Percentiles rank a stretch among this genome's conserved stretches.
Conservation (phyloP, 1,140 invertebrate species). For the Aethina tumida region DNA sequence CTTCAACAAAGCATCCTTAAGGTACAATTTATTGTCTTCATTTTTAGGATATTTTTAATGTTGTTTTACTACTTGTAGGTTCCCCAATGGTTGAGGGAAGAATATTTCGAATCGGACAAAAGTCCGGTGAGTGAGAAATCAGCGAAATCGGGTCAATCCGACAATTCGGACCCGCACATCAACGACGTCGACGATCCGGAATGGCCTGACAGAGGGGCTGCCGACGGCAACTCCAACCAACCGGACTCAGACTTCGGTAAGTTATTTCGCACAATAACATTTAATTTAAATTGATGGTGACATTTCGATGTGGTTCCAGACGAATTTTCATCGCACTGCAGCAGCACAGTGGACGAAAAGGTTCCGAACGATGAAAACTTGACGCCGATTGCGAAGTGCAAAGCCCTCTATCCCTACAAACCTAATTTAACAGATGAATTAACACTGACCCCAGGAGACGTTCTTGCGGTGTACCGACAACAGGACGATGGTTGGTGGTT, state of each 20-base stretch:
- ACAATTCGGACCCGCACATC: constrained; percentile 26
- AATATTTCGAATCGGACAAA: constrained; percentile 46
- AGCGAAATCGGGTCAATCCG: constrained; percentile 35
- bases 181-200: constrained; percentile 29
- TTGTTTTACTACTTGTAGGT: constrained; percentile 42
- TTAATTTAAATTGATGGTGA: neutral
- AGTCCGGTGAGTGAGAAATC: constrained; percentile 40
- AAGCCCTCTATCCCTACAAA: constrained; percentile 78
- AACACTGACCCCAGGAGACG: constrained; percentile 70
- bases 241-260: constrained; percentile 68
- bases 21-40: constrained; percentile 36
- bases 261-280: constrained; percentile 6
- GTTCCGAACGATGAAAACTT: constrained; percentile 45
- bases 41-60: neutral
- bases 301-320: constrained; percentile 39
- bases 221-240: constrained; percentile 73
- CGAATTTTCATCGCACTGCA: constrained; percentile 64
- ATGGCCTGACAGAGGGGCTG: constrained; percentile 66
- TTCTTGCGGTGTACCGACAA: constrained; percentile 81
- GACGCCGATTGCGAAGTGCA: constrained; percentile 54
- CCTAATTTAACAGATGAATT: constrained; percentile 84
- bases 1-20: constrained; percentile 78
- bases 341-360: constrained; percentile 39
- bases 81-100: constrained; percentile 64
- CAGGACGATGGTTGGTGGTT: constrained; percentile 94